phyloP scores from a whole-genome alignment of 30 jellyfish, hydroid and myxozoan genomes.

The Aurelia coerulea region DNA sequence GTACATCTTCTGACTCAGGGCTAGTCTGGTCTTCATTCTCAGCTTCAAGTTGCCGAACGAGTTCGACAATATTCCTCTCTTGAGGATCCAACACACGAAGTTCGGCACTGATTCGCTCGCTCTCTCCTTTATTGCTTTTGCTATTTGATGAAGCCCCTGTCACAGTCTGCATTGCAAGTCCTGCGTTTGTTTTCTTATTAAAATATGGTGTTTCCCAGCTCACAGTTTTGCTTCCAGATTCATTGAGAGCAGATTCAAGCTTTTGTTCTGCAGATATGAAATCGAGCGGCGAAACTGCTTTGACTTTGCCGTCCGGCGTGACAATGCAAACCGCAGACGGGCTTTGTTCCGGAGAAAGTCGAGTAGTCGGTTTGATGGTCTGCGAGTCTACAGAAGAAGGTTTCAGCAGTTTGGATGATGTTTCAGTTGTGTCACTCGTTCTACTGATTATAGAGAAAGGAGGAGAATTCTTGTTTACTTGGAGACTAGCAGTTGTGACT shows the following conservation, averaged over 20 bases:
- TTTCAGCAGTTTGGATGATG: not conserved
- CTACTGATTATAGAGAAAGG: not conserved
- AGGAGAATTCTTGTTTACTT: not conserved
- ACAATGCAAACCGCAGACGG: slow-evolving; percentile 46
- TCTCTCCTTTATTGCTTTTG: not conserved
- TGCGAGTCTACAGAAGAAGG: not conserved
- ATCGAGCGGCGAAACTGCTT: slow-evolving; percentile 61
- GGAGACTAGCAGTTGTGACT: not conserved
- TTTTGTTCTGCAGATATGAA: not conserved
- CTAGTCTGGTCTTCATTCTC: slow-evolving; percentile 21
- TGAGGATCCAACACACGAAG: slow-evolving; percentile 61
- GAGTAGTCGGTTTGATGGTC: not conserved
- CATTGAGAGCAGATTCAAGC: too few relatives aligned
- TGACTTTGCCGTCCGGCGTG: slow-evolving; percentile 61
- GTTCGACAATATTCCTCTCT: slow-evolving; percentile 54
- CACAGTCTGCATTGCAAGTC: not conserved
- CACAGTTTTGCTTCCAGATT: not conserved
- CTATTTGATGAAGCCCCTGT: not conserved
- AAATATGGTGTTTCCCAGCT: not conserved
- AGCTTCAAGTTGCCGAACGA: slow-evolving; percentile 55
- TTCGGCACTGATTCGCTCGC: slow-evolving; percentile 47
- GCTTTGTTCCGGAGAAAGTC: slow-evolving; percentile 12
- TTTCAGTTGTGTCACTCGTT: not conserved
- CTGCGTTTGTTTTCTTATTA: not conserved
- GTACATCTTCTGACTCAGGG: not conserved